Conservation (phyloP, 92 coral and sea anemone genomes). For the Muricea muricata region DNA sequence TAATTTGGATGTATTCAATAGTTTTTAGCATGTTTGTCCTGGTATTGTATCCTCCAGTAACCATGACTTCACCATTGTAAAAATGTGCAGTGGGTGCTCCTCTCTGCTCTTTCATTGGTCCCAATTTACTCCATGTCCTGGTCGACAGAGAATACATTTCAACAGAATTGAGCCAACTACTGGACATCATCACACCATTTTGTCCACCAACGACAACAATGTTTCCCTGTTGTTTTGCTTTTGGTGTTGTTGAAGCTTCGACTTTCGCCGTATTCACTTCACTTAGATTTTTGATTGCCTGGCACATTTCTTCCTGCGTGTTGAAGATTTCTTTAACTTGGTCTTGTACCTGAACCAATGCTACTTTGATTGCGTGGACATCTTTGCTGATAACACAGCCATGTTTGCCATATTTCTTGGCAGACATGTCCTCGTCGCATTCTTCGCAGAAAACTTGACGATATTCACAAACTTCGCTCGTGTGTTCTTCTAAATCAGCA, state of each 20-base stretch:
- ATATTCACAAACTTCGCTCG: not conserved
- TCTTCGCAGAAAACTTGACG: not conserved
- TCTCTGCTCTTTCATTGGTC: not conserved
- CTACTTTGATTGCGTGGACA: not conserved
- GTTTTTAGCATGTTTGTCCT: not conserved
- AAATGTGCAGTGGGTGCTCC: not conserved
- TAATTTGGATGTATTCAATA: not conserved
- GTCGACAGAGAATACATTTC: not conserved
- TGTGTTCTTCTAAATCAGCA: not conserved
- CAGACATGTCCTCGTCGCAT: slow-evolving; percentile 7
- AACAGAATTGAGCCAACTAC: not conserved
- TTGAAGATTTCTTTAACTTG: not conserved
- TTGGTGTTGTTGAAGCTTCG: not conserved
- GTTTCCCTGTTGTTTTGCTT: not conserved
- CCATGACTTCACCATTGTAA: not conserved
- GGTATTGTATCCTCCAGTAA: not conserved
- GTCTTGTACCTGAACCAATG: not conserved
- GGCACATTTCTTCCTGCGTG: not conserved
- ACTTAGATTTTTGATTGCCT: not conserved
- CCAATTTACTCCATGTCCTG: not conserved
- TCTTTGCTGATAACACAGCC: not conserved
- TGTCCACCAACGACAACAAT: slow-evolving; percentile 21
- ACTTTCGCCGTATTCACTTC: not conserved
- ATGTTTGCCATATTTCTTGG: not conserved
- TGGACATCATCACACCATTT: not conserved